These are phyloP conservation scores for Eidolon dupreanum DNA, from an alignment of 2,797 vertebrate species.

Conservation along the genomic window DNA sequence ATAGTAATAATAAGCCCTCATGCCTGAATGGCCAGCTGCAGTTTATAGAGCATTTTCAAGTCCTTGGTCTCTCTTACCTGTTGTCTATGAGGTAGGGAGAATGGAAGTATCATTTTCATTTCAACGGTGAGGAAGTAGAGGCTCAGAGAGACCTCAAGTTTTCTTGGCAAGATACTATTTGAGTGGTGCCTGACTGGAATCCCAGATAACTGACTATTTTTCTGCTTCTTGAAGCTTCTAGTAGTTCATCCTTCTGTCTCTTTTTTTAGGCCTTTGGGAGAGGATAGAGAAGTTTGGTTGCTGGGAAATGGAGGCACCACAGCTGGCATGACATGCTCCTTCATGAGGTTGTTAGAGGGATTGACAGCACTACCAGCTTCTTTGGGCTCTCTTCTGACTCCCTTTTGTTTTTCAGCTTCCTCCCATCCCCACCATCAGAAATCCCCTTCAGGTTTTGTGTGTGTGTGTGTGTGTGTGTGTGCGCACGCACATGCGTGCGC, in stretches of 20 bases:
- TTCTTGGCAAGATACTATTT: conserved; percentile 28
- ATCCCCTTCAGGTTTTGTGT: background rate
- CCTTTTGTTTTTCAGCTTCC: background rate
- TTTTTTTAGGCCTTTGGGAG: background rate
- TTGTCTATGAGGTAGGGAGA: background rate
- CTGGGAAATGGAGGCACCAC: background rate
- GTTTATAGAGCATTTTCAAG: conserved; percentile 18
- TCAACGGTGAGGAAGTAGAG: conserved; percentile 9
- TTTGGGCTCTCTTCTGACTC: background rate
- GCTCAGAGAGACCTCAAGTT: background rate
- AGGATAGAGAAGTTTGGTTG: background rate
- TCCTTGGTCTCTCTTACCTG: background rate
- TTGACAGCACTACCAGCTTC: background rate
- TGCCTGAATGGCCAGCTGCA: background rate
- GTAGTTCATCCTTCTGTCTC: background rate
- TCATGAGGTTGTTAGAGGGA: background rate
- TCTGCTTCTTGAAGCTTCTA: background rate
- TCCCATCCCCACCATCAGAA: background rate
- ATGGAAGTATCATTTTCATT: background rate
- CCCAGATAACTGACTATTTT: background rate
- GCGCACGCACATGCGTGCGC: no score
- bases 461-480: no score
- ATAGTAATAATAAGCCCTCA: background rate
- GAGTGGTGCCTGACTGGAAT: background rate
- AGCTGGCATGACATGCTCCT: background rate